Base-by-base conservation (phyloP, 2,797 vertebrate genomes). In the Amazona ochrocephala region DNA sequence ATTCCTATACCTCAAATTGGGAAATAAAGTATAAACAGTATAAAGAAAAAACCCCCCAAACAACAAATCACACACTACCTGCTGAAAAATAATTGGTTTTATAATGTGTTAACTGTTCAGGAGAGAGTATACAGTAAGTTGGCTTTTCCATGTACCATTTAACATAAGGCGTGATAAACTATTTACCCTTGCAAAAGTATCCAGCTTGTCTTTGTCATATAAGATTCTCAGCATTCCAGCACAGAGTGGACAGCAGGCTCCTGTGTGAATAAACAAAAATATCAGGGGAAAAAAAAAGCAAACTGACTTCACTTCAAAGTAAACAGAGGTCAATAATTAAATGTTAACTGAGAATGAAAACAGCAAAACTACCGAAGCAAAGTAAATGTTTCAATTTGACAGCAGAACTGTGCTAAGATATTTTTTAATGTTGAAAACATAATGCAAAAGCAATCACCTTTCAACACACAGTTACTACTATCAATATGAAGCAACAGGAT, bases 231-330 rank as follows among this genome's bases (percentile, higher is more conserved):
- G 97, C 98, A 99, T 98, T 84, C 99, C 99, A 67, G 99, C 99
- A 98, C 99, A 99, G 9, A 99, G 94, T 1, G 99, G 99, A 94
- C 99, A 99, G 92, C 99, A 99, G 65, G 99, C 99, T 85, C 99
- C 99, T 99, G 50, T 19, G 19, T 29, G 51, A 84, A 81, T 24
- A 23, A 79, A 65, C 80, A 41, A 29, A 39, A 70, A 22, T 17
- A 15, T 75, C 79, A 86, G 42, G 17, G 3, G 8, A 18, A 37
- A 17, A 61, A 83, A 18, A 75, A 87, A 75, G 22, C 39, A 78
- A 64, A 42, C 7, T 58, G 23, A 24, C 13, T 68, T 80, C 23
- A 42, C 41, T 79, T 80, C 68, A 64, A 92, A 89, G 47, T 68
- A 81, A 80, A 24, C 23, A 92, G 77, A 88, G 71, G 34, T 64